These are phyloP conservation scores for Odiellus spinosus DNA, from an alignment of 2,888 invertebrate genomes.

Conservation along the genomic window DNA sequence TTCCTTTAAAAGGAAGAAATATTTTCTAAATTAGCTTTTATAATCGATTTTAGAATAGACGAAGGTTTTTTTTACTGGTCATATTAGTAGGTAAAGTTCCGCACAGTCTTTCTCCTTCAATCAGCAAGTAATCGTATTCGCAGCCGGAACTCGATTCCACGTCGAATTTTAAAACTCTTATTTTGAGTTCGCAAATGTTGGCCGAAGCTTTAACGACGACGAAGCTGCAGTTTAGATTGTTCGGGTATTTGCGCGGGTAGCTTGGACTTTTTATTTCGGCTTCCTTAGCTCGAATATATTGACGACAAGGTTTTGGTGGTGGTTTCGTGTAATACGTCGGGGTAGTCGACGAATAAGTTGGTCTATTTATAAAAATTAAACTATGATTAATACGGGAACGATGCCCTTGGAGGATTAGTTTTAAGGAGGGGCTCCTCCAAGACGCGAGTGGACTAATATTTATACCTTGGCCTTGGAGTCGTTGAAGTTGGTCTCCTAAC, in stretches of 20 bases:
- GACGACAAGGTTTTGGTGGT: too few relatives aligned
- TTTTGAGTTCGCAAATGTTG: constrained; percentile 18
- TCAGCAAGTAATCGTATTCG: constrained; percentile 20
- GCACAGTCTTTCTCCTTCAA: constrained; percentile 20
- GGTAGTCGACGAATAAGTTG: too few relatives aligned
- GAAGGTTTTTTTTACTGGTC: background rate
- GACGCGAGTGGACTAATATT: too few relatives aligned
- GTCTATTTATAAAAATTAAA: too few relatives aligned
- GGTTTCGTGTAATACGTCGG: too few relatives aligned
- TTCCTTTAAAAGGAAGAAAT: background rate
- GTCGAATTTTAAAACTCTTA: constrained; percentile 18
- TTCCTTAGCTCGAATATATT: background rate
- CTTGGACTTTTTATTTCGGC: constrained; percentile 18
- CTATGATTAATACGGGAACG: too few relatives aligned
- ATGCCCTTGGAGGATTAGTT: too few relatives aligned
- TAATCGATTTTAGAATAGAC: too few relatives aligned
- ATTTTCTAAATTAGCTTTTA: too few relatives aligned
- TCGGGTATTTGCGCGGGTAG: constrained; percentile 19
- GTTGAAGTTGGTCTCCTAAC: too few relatives aligned
- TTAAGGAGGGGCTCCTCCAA: too few relatives aligned
- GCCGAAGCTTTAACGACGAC: constrained; percentile 9
- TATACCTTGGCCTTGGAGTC: too few relatives aligned
- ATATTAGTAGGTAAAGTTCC: constrained; percentile 17
- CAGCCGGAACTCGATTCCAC: constrained; percentile 19
- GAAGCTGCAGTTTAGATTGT: constrained; percentile 19